Conservation (phyloP, 2,113 vertebrate genomes). For the Tapirus terrestris region DNA sequence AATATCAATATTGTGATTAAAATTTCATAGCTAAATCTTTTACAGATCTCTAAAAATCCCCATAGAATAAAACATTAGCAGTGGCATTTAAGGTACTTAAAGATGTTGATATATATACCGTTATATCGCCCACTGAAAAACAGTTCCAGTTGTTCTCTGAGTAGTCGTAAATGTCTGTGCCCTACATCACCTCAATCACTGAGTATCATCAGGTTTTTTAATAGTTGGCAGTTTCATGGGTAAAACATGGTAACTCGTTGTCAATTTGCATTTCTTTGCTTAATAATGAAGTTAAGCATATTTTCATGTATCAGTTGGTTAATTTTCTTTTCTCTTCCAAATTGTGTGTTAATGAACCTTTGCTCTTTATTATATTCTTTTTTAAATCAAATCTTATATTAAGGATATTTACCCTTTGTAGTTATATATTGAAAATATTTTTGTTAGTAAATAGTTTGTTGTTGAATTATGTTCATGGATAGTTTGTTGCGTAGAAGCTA, state of each 20-base stretch:
- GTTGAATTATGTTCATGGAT: not conserved
- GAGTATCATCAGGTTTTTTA: not conserved
- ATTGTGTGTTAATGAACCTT: not conserved
- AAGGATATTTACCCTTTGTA: not conserved
- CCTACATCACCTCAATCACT: not conserved
- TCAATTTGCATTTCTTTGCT: not conserved
- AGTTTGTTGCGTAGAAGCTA: not conserved
- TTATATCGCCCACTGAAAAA: not conserved
- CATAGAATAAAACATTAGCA: not conserved
- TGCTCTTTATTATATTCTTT: not conserved
- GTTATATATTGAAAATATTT: not conserved
- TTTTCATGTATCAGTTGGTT: not conserved
- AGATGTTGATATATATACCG: not conserved
- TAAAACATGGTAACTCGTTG: not conserved
- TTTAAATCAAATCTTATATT: not conserved
- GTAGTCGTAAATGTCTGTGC: not conserved
- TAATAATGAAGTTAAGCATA: not conserved
- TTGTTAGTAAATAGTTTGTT: not conserved
- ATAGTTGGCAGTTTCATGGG: not conserved
- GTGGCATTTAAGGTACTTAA: not conserved
- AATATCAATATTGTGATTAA: not conserved
- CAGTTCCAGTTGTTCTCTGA: not conserved
- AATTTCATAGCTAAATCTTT: not conserved
- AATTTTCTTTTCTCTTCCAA: constrained; percentile 6
- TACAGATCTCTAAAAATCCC: not conserved